phyloP scores from a whole-genome alignment of 2,888 invertebrate species.

The Anorthoa munda region DNA sequence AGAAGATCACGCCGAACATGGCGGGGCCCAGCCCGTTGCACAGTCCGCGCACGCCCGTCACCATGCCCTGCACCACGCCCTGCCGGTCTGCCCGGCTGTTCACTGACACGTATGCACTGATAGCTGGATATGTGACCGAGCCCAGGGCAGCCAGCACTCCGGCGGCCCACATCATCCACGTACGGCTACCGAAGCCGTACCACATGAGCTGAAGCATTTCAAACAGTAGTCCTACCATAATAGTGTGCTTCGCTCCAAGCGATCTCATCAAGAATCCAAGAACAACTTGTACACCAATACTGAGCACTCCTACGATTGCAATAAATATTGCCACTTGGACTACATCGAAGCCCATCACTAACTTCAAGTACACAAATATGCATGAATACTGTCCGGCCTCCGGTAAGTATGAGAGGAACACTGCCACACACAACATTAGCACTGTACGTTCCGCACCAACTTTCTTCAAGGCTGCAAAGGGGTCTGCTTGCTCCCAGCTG shows the following conservation, averaged over 20 bases:
- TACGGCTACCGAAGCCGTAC: conserved; percentile 99
- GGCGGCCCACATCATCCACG: conserved; percentile 99
- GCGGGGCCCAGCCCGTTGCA: conserved; percentile 99
- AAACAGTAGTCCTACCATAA: conserved; percentile 98
- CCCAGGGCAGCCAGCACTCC: conserved; percentile 98
- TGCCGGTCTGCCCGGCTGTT: conserved; percentile 99
- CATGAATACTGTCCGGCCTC: conserved; percentile 99
- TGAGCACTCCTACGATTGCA: conserved; percentile 98
- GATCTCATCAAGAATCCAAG: conserved; percentile 95
- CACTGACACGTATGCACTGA: conserved; percentile 99
- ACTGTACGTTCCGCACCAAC: conserved; percentile 99
- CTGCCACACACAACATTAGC: conserved; percentile 98
- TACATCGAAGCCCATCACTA: conserved; percentile 98
- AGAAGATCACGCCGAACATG: conserved; percentile 99
- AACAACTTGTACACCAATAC: conserved; percentile 98
- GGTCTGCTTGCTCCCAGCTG: conserved; percentile 99
- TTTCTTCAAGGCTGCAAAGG: conserved; percentile 97
- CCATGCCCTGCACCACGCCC: conserved; percentile 99
- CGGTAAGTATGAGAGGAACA: conserved; percentile 99
- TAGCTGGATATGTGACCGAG: conserved; percentile 99
- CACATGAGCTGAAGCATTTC: conserved; percentile 99
- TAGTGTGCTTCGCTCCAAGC: conserved; percentile 98
- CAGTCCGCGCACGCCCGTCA: conserved; percentile 99
- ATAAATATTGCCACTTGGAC: conserved; percentile 99
- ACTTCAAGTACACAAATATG: conserved; percentile 99